phyloP scores from a whole-genome alignment of 2,888 invertebrate species.

The Hartigia nigra region DNA sequence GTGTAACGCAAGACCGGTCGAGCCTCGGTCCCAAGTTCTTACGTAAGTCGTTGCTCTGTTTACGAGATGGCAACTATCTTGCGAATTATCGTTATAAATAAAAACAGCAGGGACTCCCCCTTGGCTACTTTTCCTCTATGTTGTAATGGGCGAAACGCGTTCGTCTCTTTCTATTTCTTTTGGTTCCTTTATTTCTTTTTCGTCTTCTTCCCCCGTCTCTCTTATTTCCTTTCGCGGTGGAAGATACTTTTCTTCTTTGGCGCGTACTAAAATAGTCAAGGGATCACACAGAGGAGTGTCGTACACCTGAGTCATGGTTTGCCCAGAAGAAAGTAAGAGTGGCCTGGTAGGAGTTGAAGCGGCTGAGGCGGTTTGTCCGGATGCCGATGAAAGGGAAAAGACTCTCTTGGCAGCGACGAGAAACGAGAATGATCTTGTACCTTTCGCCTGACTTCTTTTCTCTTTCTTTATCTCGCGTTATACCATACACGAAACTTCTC shows the following conservation, averaged over 20 bases:
- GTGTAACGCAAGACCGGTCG: neutral
- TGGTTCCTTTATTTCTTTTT: neutral
- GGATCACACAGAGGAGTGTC: neutral
- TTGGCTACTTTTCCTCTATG: neutral
- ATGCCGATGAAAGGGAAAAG: slow-evolving; percentile 62
- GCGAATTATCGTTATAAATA: neutral
- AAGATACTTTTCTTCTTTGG: slow-evolving; percentile 17
- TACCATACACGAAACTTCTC: neutral
- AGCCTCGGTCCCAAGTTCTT: neutral
- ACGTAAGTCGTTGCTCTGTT: slow-evolving; percentile 3
- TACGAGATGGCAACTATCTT: slow-evolving; percentile 8
- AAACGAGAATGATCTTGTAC: slow-evolving; percentile 4
- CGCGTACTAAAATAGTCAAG: neutral
- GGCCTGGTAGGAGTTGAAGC: slow-evolving; percentile 50
- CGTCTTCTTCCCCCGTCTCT: neutral
- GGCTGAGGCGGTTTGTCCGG: slow-evolving; percentile 50
- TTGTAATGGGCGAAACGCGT: neutral
- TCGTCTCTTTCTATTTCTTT: neutral
- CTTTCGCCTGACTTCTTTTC: neutral
- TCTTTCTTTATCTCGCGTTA: neutral
- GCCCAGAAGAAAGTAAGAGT: slow-evolving; percentile 57
- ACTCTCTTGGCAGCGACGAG: slow-evolving; percentile 12
- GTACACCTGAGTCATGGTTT: slow-evolving; percentile 27
- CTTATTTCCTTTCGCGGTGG: neutral
- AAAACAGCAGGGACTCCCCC: neutral